phyloP scores from a whole-genome alignment of 2,888 invertebrate genomes.

The Amiota mariae region DNA sequence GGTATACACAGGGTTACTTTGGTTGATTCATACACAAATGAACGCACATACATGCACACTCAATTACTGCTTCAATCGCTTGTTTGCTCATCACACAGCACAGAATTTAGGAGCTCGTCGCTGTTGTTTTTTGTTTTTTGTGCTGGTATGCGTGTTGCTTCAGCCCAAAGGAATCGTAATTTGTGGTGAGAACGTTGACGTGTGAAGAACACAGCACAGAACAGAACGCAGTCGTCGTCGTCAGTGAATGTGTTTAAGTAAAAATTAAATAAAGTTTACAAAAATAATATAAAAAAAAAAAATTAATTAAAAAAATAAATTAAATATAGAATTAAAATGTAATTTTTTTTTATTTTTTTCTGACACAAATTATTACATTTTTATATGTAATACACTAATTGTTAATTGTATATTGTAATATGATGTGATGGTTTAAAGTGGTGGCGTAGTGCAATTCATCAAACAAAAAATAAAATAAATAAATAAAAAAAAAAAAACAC shows the following conservation, averaged over 20 bases:
- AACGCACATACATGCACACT: too few species aligned
- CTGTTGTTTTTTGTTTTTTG: too few species aligned
- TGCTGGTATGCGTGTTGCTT: too few species aligned
- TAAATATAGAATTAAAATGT: neutral
- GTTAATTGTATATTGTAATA: too few species aligned
- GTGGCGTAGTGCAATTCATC: neutral
- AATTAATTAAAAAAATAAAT: neutral
- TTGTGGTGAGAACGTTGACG: neutral
- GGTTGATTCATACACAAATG: too few species aligned
- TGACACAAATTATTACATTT: neutral
- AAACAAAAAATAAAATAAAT: conserved; percentile 3
- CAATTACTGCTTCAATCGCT: too few species aligned
- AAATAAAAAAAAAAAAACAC: neutral
- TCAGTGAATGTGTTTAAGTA: neutral
- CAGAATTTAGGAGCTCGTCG: too few species aligned
- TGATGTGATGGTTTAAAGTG: neutral
- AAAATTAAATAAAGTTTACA: neutral
- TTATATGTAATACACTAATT: too few species aligned
- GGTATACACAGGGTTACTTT: too few species aligned
- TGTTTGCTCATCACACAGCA: too few species aligned
- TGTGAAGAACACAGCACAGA: conserved; percentile 1
- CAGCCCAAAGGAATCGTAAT: neutral
- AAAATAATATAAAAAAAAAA: neutral
- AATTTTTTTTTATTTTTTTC: conserved; percentile 16
- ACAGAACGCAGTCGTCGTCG: neutral